phyloP scores from a whole-genome alignment of 2,797 vertebrate species.

The Botia kubotai region DNA sequence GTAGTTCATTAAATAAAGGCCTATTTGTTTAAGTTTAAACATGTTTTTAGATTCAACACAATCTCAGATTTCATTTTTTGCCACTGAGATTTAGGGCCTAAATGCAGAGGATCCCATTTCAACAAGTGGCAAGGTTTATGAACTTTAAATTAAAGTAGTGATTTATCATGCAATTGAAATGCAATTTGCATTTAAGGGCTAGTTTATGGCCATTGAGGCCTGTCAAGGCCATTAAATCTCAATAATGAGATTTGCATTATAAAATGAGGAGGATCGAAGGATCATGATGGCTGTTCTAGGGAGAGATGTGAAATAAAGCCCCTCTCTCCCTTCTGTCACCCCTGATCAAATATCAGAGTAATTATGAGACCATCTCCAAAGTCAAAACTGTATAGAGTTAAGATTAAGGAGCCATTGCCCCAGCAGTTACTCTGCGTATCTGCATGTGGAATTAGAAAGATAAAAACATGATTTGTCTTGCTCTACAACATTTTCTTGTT shows the following conservation, averaged over 20 bases:
- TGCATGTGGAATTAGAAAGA: slow-evolving; percentile 15
- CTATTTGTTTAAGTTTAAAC: slow-evolving; percentile 3
- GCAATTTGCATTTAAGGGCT: slow-evolving; percentile 59
- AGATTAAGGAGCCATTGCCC: slow-evolving; percentile 37
- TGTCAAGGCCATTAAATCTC: slow-evolving; percentile 60
- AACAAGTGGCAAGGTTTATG: slow-evolving; percentile 62
- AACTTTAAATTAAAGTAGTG: slow-evolving; percentile 58
- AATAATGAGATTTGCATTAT: slow-evolving; percentile 63
- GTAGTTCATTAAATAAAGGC: background rate
- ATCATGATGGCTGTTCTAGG: slow-evolving; percentile 40
- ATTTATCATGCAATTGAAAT: slow-evolving; percentile 62
- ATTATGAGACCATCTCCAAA: slow-evolving; percentile 36
- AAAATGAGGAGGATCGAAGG: slow-evolving; percentile 52
- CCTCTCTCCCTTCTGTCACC: background rate
- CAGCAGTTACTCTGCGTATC: slow-evolving; percentile 12
- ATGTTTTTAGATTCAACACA: slow-evolving; percentile 12
- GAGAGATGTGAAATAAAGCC: slow-evolving; percentile 39
- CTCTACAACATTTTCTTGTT: background rate
- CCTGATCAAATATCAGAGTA: slow-evolving; percentile 38
- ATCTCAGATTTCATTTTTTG: slow-evolving; percentile 25
- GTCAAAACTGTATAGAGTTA: slow-evolving; percentile 33
- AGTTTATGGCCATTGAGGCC: slow-evolving; percentile 62
- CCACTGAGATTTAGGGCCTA: slow-evolving; percentile 51
- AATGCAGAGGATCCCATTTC: slow-evolving; percentile 57
- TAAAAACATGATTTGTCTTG: slow-evolving; percentile 25